phyloP scores from a whole-genome alignment of 2,113 vertebrate genomes.

The Panthera leo region DNA sequence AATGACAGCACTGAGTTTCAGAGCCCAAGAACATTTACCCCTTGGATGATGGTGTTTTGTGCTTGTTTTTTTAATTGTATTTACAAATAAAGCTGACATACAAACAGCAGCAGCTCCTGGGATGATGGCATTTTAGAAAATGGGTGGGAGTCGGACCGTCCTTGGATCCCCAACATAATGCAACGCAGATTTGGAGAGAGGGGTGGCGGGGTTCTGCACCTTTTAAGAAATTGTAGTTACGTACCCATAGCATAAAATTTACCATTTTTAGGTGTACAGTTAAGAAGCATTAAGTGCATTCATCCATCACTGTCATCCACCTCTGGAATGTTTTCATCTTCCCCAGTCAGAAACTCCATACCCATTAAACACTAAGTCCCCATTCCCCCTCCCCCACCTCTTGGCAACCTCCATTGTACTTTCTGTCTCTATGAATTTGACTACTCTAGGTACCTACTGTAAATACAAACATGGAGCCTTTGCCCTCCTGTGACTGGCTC shows the following conservation, averaged over 20 bases:
- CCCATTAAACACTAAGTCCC: background rate
- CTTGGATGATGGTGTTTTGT: slow-evolving; percentile 83
- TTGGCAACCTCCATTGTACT: fast-evolving
- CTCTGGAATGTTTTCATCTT: too few species aligned
- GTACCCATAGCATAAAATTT: fast-evolving
- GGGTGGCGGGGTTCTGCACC: fast-evolving
- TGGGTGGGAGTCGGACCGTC: slow-evolving; percentile 70
- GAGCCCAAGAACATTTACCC: slow-evolving; percentile 85
- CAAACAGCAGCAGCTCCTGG: slow-evolving; percentile 81
- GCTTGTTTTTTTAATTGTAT: slow-evolving; percentile 88
- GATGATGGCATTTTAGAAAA: slow-evolving; percentile 83
- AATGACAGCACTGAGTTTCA: slow-evolving; percentile 81
- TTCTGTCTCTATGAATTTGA: background rate
- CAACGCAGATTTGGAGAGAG: background rate
- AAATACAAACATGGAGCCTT: background rate
- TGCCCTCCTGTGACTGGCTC: background rate
- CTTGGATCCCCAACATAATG: slow-evolving; percentile 68
- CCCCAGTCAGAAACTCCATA: too few species aligned
- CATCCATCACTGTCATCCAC: fast-evolving
- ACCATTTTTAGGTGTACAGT: background rate
- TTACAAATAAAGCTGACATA: slow-evolving; percentile 87
- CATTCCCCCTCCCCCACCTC: fast-evolving
- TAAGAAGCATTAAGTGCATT: background rate
- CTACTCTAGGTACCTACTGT: fast-evolving
- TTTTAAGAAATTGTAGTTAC: background rate